Conservation (phyloP, 2,888 invertebrate species). For the Lepidocyrtinus sp. region DNA sequence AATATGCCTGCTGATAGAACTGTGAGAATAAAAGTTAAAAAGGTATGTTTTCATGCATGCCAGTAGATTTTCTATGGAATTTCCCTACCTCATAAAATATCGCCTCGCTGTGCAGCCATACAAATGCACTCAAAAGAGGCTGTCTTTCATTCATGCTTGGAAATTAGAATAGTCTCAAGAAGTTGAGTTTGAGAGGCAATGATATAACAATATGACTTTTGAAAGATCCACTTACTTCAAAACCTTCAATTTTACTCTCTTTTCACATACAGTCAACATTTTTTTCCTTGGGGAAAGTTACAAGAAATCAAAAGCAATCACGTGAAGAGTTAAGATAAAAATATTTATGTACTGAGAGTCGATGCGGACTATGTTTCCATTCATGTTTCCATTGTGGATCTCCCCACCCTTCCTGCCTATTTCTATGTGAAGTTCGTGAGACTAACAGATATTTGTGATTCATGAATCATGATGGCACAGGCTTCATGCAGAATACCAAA, state of each 20-base stretch:
- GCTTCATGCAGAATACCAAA: background rate
- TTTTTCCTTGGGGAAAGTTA: background rate
- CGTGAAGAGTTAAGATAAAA: background rate
- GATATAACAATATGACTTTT: background rate
- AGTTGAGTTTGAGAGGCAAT: background rate
- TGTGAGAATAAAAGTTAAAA: background rate
- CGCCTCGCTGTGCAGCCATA: background rate
- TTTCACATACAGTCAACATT: background rate
- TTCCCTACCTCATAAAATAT: background rate
- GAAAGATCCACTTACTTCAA: background rate
- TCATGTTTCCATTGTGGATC: no score
- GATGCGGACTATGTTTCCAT: no score
- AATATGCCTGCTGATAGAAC: no score
- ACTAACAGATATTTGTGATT: background rate
- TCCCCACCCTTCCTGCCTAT: no score
- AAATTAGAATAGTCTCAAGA: background rate
- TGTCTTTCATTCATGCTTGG: background rate
- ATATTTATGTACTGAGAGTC: background rate
- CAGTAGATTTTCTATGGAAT: background rate
- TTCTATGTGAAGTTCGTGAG: no score
- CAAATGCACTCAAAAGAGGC: conserved; percentile 9
- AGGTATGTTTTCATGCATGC: background rate
- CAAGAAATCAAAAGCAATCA: background rate
- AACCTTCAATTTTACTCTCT: background rate
- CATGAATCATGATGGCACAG: background rate